Base-by-base conservation (phyloP, 1,140 invertebrate genomes). In the Chymomyza costata region DNA sequence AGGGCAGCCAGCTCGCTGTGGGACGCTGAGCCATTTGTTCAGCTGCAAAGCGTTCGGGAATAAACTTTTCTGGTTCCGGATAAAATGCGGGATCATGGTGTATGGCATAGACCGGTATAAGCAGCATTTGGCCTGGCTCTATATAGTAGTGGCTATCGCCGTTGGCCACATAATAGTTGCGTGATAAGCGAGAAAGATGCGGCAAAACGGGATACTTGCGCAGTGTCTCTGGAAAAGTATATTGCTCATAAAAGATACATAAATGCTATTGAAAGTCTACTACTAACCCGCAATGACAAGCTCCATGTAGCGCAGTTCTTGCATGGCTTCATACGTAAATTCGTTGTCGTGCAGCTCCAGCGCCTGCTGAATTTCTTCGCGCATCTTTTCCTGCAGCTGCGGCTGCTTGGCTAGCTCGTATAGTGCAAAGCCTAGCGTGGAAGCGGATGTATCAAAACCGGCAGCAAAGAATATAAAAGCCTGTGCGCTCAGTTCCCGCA, bases 361-460 rank as follows among this genome's bases (percentile, higher is more conserved):
- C 6, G 87, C 83, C 18, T 67, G 59, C 1, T 87, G 25, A 10
- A 94, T 88, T 84, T 93, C 91, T 28, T 87, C 64, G 7, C 89
- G 64, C 0, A 90, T 45, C 58, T 85, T 87, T 3, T 89, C 84
- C 63, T 93, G 92, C 3, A 91, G 61, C 1, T 90, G 87, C 18
- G 88, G 89, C 71, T 92, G 84, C 6, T 86, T 62, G 0, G 91
- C 90, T 40, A 93, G 68, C 54, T 90, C 88, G 62, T 89, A 89
- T 0, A 90, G 54, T 0, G 86, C 69, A 52, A 88, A 90, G 1
- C 83, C 64, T 37, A 92, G 70, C 0, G 88, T 86, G 1, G 86
- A 86, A 6, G 91, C 87, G 1, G 90, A 88, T 0, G 91, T 90
- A 39, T 93, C 92, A 64, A 89, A 92, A 16, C 91, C 91, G 16